These are phyloP conservation scores for Tinea semifulvella DNA, from an alignment of 2,888 invertebrate genomes.

Conservation along the genomic window DNA sequence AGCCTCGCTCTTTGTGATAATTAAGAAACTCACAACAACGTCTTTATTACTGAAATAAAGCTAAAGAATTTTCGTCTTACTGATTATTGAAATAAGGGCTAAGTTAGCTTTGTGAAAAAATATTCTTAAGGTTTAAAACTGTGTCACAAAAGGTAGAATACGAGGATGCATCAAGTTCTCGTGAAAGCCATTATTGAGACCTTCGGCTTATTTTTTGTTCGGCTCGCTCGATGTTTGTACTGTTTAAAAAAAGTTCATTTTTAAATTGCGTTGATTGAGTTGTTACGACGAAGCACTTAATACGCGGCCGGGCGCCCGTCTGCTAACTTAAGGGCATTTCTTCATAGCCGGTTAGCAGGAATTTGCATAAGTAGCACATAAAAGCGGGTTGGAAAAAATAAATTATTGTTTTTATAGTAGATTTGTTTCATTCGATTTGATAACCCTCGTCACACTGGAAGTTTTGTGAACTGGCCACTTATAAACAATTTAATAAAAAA, in stretches of 20 bases:
- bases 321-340: neutral
- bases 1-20: conserved; percentile 2
- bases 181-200: conserved; percentile 54
- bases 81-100: too few species aligned
- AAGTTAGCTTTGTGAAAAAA: too few species aligned
- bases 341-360: neutral
- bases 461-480: too few species aligned
- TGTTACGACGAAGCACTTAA: conserved; percentile 32
- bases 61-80: too few species aligned
- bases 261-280: conserved; percentile 60
- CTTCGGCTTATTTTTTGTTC: conserved; percentile 45
- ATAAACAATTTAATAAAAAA: too few species aligned
- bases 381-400: too few species aligned
- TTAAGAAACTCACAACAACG: neutral
- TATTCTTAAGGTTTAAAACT: too few species aligned
- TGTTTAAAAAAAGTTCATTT: conserved; percentile 49
- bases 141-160: too few species aligned
- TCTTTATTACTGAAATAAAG: neutral
- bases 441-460: too few species aligned
- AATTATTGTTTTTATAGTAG: too few species aligned
- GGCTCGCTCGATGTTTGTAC: conserved; percentile 33
- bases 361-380: conserved; percentile 1
- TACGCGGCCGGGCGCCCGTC: conserved; percentile 23
- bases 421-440: too few species aligned
- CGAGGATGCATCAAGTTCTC: conserved; percentile 41